Conservation (phyloP, 2,888 invertebrate genomes). For the Ornithoptera priamus region DNA sequence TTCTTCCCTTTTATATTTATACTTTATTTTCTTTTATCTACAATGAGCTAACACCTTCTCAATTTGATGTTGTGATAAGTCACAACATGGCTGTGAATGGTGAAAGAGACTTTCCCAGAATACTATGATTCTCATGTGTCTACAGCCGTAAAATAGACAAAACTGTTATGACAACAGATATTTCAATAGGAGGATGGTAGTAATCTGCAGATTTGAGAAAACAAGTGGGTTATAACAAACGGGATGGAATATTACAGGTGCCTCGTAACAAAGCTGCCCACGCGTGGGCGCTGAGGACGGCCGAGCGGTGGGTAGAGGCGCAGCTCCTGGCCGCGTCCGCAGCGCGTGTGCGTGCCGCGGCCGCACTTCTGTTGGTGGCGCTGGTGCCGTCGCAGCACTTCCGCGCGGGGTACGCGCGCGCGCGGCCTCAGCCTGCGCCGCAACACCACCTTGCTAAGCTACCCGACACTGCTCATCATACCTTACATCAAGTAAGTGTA, state of each 20-base stretch:
- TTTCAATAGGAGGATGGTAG: too few relatives aligned
- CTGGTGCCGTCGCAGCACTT: constrained; percentile 95
- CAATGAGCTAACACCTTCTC: too few relatives aligned
- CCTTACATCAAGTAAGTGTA: constrained; percentile 71
- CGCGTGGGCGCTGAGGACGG: constrained; percentile 94
- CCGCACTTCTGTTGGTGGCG: constrained; percentile 93
- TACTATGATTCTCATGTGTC: too few relatives aligned
- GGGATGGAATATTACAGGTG: constrained; percentile 54
- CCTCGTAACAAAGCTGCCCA: constrained; percentile 94
- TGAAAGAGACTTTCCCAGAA: too few relatives aligned
- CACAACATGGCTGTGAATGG: too few relatives aligned
- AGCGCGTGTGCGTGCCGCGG: constrained; percentile 91
- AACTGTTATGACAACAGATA: too few relatives aligned
- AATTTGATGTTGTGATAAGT: too few relatives aligned
- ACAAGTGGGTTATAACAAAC: not conserved
- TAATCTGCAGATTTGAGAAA: too few relatives aligned
- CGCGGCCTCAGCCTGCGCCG: constrained; percentile 61
- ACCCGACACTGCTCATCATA: constrained; percentile 76
- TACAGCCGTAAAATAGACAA: too few relatives aligned
- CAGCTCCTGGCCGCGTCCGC: constrained; percentile 92
- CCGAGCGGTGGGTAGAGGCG: constrained; percentile 94
- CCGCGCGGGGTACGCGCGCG: constrained; percentile 91
- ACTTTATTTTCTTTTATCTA: too few relatives aligned
- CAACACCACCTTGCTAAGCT: constrained; percentile 55
- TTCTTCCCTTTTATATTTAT: too few relatives aligned